Conservation (phyloP, 2,888 invertebrate genomes). For the Bombylius discolor region DNA sequence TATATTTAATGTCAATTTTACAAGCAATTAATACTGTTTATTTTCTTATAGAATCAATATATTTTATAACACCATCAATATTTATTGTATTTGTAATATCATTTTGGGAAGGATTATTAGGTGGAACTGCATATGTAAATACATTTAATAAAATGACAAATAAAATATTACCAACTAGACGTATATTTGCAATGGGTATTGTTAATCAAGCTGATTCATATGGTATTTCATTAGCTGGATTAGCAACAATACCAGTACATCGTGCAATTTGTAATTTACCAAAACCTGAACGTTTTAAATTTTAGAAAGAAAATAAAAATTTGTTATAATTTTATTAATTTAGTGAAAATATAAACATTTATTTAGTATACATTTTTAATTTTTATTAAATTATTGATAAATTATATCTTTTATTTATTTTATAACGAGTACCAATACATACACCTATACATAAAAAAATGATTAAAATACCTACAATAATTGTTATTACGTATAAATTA, state of each 20-base stretch:
- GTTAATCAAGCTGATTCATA: constrained; percentile 62
- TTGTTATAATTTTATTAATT: no score
- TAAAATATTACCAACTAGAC: constrained; percentile 42
- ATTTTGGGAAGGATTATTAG: constrained; percentile 61
- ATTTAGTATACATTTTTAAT: no score
- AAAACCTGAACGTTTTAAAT: constrained; percentile 25
- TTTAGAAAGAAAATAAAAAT: no score
- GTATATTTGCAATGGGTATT: constrained; percentile 57
- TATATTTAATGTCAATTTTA: constrained; percentile 60
- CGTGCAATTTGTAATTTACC: constrained; percentile 56
- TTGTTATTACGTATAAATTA: no score
- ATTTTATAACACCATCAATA: constrained; percentile 49
- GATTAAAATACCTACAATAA: no score
- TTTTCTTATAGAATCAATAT: constrained; percentile 49
- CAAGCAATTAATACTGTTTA: constrained; percentile 51
- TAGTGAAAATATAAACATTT: no score
- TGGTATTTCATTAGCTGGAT: constrained; percentile 64
- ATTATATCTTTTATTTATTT: no score
- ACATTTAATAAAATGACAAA: constrained; percentile 62
- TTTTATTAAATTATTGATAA: no score
- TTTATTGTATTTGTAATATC: constrained; percentile 52
- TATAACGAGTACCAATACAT: no score
- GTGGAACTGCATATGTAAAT: constrained; percentile 69
- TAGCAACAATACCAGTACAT: constrained; percentile 59
- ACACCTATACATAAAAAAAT: no score